Percentiles rank a stretch among this genome's conserved stretches.
Evolutionary conservation across 2,797 vertebrate species (phyloP).

Genomic region (Pelobates cultripes): DNA sequence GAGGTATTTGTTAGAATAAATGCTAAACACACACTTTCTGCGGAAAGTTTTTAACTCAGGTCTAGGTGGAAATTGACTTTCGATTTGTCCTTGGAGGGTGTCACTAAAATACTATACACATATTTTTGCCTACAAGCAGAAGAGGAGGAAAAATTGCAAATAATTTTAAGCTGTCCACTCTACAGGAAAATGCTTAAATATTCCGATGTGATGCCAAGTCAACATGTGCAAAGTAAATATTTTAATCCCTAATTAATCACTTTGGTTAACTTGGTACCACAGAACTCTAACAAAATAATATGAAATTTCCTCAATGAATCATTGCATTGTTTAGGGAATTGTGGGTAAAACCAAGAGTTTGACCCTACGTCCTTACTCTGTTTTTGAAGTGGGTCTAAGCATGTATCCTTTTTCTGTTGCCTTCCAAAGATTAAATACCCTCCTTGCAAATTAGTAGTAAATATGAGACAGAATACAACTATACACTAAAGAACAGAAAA

Average conservation of each 20-base stretch:
- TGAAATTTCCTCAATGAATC: constrained; percentile 85
- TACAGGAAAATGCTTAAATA: constrained; percentile 79
- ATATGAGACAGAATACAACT: not conserved
- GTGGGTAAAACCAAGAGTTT: constrained; percentile 80
- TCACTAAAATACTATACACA: constrained; percentile 67
- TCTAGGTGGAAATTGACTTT: constrained; percentile 14
- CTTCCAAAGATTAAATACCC: constrained; percentile 73
- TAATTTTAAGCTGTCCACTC: constrained; percentile 79
- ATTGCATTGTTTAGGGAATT: constrained; percentile 82
- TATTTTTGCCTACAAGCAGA: constrained; percentile 72
- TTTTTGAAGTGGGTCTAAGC: constrained; percentile 71
- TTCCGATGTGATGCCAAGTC: constrained; percentile 84
- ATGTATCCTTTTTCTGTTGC: constrained; percentile 68
- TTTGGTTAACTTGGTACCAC: constrained; percentile 91
- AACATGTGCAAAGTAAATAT: constrained; percentile 99
- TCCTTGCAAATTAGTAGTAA: constrained; percentile 36
- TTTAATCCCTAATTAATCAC: constrained; percentile 99
- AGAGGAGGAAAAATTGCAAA: constrained; percentile 71
- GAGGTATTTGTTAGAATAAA: too few species aligned
- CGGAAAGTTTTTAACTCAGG: not conserved
- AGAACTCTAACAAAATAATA: constrained; percentile 84
- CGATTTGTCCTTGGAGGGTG: constrained; percentile 57
- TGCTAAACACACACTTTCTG: too few species aligned
- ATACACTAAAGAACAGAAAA: too few species aligned
- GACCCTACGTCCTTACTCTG: constrained; percentile 77